Conservation (phyloP, 2,888 invertebrate species). For the Oegoconia quadripuncta region DNA sequence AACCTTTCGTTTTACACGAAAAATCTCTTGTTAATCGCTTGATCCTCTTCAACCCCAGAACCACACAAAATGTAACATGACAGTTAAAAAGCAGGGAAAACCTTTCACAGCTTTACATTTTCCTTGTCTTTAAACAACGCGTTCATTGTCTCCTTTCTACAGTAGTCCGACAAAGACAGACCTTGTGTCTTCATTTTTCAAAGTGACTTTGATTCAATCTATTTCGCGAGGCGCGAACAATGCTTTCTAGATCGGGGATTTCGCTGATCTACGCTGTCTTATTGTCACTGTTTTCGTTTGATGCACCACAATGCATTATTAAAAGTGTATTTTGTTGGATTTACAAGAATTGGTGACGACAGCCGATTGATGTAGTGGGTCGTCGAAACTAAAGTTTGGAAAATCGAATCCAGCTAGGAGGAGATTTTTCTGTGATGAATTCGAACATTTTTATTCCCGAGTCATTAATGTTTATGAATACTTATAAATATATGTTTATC, state of each 20-base stretch:
- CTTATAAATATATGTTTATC: no score
- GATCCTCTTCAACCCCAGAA: no score
- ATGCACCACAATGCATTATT: not conserved
- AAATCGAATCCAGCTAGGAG: no score
- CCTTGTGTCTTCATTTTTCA: constrained; percentile 52
- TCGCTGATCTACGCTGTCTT: constrained; percentile 5
- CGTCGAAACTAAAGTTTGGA: no score
- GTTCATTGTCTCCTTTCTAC: constrained; percentile 37
- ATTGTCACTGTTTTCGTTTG: constrained; percentile 3
- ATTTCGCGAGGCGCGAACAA: constrained; percentile 32
- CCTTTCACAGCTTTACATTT: constrained; percentile 29
- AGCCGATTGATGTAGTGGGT: no score
- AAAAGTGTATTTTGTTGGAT: no score
- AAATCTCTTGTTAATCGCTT: no score
- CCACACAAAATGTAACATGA: constrained; percentile 19
- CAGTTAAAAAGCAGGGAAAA: constrained; percentile 22
- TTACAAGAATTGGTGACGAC: no score
- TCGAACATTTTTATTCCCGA: no score
- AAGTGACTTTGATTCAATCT: constrained; percentile 56
- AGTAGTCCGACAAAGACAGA: constrained; percentile 31
- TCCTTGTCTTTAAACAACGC: constrained; percentile 17
- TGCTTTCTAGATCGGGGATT: constrained; percentile 13
- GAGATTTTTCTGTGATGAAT: no score
- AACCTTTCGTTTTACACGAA: no score
- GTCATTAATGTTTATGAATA: no score